Evolutionary conservation across 2,113 vertebrate genomes (phyloP).

Genomic region (Microcebus lehilahytsara): DNA sequence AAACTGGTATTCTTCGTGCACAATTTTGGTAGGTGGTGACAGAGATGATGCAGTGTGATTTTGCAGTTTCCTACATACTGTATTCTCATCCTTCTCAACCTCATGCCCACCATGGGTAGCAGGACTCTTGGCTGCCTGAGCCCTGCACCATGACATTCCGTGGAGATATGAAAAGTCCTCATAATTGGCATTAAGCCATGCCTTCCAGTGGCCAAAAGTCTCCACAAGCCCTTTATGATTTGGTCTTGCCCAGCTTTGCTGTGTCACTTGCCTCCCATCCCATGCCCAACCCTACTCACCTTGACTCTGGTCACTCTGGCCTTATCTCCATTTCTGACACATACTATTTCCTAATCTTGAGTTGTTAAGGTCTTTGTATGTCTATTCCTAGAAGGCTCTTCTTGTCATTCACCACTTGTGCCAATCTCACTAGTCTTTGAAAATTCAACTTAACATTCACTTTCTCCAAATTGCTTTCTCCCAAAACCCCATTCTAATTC

Average conservation of each 20-base stretch:
- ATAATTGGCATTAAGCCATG: not conserved
- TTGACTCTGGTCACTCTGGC: not conserved
- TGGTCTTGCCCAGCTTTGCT: not conserved
- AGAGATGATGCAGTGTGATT: not conserved
- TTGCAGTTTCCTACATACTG: not conserved
- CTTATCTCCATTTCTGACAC: not conserved
- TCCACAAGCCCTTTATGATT: not conserved
- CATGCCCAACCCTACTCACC: not conserved
- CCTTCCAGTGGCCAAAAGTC: rapidly evolving
- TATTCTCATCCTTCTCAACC: not conserved
- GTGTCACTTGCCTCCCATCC: not conserved
- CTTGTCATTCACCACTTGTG: not conserved
- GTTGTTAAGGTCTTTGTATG: not conserved
- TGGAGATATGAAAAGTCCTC: not conserved
- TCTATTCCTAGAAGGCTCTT: not conserved
- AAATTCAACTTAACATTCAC: not conserved
- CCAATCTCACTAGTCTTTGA: not conserved
- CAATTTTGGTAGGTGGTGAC: not conserved
- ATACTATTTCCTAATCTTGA: not conserved
- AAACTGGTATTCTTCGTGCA: not conserved
- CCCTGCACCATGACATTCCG: not conserved
- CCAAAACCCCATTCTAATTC: not conserved
- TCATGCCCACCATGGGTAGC: too few relatives aligned
- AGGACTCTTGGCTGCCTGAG: not conserved
- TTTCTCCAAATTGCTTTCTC: not conserved